Percentiles rank a stretch among this genome's conserved stretches.
These are phyloP conservation scores for Pachyrhynchus sulphureomaculatus DNA, from an alignment of 1,140 invertebrate genomes.

Conservation along the genomic window DNA sequence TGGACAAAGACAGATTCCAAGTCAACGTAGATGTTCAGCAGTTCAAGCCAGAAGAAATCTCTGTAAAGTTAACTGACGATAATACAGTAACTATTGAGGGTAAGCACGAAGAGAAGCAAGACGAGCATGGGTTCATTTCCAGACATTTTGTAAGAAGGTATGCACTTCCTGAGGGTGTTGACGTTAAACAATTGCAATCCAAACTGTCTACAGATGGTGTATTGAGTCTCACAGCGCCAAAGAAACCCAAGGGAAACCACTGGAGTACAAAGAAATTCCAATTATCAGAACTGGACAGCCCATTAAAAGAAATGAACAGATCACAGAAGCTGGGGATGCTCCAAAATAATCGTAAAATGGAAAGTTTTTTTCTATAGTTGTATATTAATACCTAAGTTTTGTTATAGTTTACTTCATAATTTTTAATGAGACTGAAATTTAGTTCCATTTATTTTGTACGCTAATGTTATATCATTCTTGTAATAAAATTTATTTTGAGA, in stretches of 20 bases:
- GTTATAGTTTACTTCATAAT: too few relatives aligned
- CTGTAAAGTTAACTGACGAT: conserved; percentile 74
- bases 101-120: conserved; percentile 54
- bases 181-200: conserved; percentile 64
- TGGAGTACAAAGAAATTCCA: conserved; percentile 24
- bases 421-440: too few relatives aligned
- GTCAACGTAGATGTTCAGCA: conserved; percentile 70
- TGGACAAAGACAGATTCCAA: conserved; percentile 58
- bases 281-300: conserved; percentile 42
- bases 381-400: too few relatives aligned
- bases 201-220: conserved; percentile 48
- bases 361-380: too few relatives aligned
- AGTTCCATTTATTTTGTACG: too few relatives aligned
- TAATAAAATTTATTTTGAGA: too few relatives aligned
- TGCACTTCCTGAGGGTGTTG: conserved; percentile 65
- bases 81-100: conserved; percentile 65
- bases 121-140: too few relatives aligned
- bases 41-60: conserved; percentile 79
- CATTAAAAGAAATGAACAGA: conserved; percentile 33
- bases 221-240: conserved; percentile 65
- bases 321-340: too few relatives aligned
- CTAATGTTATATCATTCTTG: too few relatives aligned
- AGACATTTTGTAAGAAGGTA: conserved; percentile 49
- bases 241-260: conserved; percentile 36
- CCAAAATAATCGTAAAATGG: too few relatives aligned